Conservation (phyloP, 2,113 vertebrate species). For the Calyptommatus sinebrachiatus region DNA sequence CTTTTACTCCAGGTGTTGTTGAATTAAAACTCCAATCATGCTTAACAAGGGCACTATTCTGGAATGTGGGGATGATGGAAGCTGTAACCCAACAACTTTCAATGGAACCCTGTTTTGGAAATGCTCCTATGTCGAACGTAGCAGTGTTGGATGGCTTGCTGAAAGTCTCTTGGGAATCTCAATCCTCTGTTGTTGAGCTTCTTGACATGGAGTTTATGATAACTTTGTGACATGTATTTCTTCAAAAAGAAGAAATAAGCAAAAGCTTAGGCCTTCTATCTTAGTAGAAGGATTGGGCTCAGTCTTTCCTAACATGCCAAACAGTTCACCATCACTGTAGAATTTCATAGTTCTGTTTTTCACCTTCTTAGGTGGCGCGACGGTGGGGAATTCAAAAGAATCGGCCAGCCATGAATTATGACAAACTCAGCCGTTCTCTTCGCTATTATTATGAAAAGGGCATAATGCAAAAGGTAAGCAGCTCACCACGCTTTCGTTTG, state of each 20-base stretch:
- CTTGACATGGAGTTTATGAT: background rate
- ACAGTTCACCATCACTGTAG: background rate
- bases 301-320: background rate
- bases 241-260: background rate
- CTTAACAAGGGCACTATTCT: background rate
- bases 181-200: background rate
- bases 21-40: background rate
- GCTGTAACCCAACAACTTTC: no score
- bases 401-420: slow-evolving; percentile 95
- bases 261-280: background rate
- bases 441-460: slow-evolving; percentile 98
- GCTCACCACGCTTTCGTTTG: fast-evolving
- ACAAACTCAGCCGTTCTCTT: slow-evolving; percentile 95
- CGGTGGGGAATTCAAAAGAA: slow-evolving; percentile 99
- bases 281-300: background rate
- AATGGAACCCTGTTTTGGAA: no score
- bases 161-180: background rate
- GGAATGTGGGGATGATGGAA: background rate
- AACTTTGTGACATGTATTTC: background rate
- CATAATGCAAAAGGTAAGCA: slow-evolving; percentile 95
- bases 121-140: no score
- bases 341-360: slow-evolving; percentile 27
- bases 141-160: background rate
- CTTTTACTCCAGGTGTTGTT: no score
- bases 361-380: slow-evolving; percentile 82